phyloP scores from a whole-genome alignment of 2,888 invertebrate species.

The Dicyrtoma fusca region DNA sequence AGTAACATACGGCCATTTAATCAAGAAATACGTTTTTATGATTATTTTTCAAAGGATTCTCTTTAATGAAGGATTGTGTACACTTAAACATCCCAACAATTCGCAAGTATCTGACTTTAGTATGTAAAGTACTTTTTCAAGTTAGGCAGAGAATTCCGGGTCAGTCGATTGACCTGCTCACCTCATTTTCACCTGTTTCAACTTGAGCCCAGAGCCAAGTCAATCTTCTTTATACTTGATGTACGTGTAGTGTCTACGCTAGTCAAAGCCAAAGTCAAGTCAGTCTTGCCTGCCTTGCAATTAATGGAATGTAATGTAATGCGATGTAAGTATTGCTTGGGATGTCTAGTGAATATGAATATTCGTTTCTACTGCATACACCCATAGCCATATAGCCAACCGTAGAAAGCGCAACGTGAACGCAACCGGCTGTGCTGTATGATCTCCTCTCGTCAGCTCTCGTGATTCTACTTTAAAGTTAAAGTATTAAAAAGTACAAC shows the following conservation, averaged over 20 bases:
- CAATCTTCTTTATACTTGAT: conserved; percentile 22
- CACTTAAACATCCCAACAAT: not conserved
- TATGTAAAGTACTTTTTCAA: conserved; percentile 15
- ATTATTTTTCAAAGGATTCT: conserved; percentile 4
- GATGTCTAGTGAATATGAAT: no score
- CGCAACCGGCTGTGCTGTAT: no score
- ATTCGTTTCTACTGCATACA: no score
- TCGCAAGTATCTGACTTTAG: not conserved
- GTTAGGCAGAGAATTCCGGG: conserved; percentile 51
- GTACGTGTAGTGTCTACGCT: conserved; percentile 24
- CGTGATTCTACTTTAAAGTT: no score
- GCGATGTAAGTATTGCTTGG: no score
- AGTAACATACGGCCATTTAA: no score
- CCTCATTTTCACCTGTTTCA: conserved; percentile 55
- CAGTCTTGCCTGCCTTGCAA: no score
- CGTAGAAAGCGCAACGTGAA: no score
- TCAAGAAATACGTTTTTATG: not conserved
- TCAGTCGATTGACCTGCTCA: conserved; percentile 56
- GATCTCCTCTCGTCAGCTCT: no score
- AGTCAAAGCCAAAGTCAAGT: conserved; percentile 14
- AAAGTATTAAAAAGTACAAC: no score
- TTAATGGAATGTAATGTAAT: no score
- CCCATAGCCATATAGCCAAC: no score
- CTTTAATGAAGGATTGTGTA: not conserved
- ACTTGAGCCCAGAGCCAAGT: conserved; percentile 32